phyloP scores from a whole-genome alignment of 1,140 invertebrate genomes.

The Lerema accius region DNA sequence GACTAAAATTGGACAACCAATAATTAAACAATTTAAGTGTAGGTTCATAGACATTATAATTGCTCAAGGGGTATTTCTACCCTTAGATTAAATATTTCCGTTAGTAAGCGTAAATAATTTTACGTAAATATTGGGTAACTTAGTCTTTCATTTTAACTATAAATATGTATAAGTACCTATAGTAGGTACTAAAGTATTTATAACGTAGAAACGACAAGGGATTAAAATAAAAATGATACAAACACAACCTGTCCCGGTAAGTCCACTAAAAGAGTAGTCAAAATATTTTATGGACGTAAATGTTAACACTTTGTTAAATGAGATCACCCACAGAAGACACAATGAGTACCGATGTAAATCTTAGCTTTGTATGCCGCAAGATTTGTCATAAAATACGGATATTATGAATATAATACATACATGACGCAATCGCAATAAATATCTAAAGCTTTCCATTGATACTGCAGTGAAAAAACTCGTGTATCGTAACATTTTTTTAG shows the following conservation, averaged over 20 bases:
- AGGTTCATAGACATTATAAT: constrained; percentile 59
- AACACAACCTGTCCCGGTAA: constrained; percentile 49
- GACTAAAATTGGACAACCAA: constrained; percentile 68
- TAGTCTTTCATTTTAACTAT: too few relatives aligned
- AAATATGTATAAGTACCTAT: too few relatives aligned
- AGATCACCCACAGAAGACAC: constrained; percentile 68
- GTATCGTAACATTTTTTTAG: constrained; percentile 54
- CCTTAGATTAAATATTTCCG: constrained; percentile 15
- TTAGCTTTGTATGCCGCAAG: constrained; percentile 60
- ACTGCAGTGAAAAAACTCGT: constrained; percentile 47
- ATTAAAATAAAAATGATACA: constrained; percentile 38
- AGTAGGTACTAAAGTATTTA: too few relatives aligned
- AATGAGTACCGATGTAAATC: constrained; percentile 75
- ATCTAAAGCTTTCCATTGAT: constrained; percentile 47
- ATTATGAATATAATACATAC: constrained; percentile 57
- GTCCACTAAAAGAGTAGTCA: constrained; percentile 74
- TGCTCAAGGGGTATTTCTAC: constrained; percentile 41
- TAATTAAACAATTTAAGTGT: constrained; percentile 70
- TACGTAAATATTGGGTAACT: too few relatives aligned
- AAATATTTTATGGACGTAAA: constrained; percentile 79
- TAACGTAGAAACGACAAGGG: constrained; percentile 22
- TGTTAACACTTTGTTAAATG: constrained; percentile 79
- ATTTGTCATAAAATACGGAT: constrained; percentile 73
- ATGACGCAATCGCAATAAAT: constrained; percentile 67
- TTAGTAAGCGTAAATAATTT: constrained; percentile 4